Conservation (phyloP, 2,797 vertebrate species). For the Channallabes apus region DNA sequence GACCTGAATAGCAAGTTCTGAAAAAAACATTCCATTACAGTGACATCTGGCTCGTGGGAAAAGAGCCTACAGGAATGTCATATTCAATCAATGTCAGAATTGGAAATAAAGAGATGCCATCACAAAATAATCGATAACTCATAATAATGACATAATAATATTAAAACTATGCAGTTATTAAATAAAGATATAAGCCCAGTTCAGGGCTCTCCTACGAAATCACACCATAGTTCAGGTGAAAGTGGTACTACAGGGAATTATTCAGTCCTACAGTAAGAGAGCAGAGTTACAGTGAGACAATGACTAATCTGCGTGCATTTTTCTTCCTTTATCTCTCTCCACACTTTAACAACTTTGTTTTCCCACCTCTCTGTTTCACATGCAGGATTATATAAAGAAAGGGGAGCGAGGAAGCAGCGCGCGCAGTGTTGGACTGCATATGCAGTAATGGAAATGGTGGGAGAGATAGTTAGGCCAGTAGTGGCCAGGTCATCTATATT, state of each 20-base stretch:
- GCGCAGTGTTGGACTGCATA: not conserved
- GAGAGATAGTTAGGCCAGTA: conserved; percentile 2
- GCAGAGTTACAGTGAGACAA: conserved; percentile 6
- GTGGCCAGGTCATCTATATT: conserved; percentile 29
- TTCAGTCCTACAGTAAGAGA: not conserved
- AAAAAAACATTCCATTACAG: not conserved
- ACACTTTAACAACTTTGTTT: conserved; percentile 28
- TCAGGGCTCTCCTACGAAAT: not conserved
- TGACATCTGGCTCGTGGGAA: not conserved
- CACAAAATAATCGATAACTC: not conserved
- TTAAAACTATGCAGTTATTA: no score
- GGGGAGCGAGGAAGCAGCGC: not conserved
- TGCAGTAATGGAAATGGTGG: not conserved
- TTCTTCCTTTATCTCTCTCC: conserved; percentile 4
- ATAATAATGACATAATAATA: not conserved
- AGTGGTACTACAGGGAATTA: conserved; percentile 25
- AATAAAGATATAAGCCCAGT: no score
- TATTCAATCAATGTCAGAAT: not conserved
- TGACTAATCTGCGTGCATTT: conserved; percentile 34
- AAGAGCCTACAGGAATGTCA: not conserved
- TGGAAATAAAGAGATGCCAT: not conserved
- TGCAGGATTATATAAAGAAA: conserved; percentile 8
- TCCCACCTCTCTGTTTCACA: conserved; percentile 16
- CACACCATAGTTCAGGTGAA: not conserved
- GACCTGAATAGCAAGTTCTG: not conserved